Base-by-base conservation (phyloP, 2,888 invertebrate genomes). In the Bhutanitis thaidina region DNA sequence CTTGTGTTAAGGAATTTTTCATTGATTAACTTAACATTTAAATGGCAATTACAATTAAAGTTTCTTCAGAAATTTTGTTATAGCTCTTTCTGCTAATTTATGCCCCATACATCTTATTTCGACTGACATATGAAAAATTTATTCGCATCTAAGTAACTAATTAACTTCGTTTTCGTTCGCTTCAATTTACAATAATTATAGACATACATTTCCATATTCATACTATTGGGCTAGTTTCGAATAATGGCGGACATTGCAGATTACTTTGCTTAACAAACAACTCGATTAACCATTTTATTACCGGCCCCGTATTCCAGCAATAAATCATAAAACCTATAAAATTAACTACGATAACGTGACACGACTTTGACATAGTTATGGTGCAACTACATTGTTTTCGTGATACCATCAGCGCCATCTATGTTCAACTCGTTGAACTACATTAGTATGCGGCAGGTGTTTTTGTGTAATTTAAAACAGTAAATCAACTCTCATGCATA, bases 291-390 rank as follows among this genome's bases (percentile, higher is more conserved):
- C 43, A 71, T 69, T 71, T 69, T 69, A 73, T 56, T 52, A 69
- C 65, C 62, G 65, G 65, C 60, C 71, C 62, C 62, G 65, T 74
- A 73, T 74, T 66, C 62, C 57, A 63, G 62, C 57, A 62, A 72
- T 77, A 77, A 71, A 77, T 81, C 74, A 74, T 62, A 64, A 65
- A 64, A 56, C 56, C 59, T 61, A 69, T 77, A 69, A 72, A 77
- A 71, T 71, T 62, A 61, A 65, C 60, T 65, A 63, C 68, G 74
- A 79, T 74, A 72, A 62, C 65, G 62, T 65, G 66, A 65, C 68
- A 69, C 69, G 77, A 65, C 76, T 82, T 80, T 81, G 80, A 79
- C 80, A 80, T 58, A 77, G 65, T 73, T 82, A 64, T 41, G 52
- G 37, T 38, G 45, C 41, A 43, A 30, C 49, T 0, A 52, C 12